Base-by-base conservation (phyloP, 2,888 invertebrate species). In the Craniophora ligustri region DNA sequence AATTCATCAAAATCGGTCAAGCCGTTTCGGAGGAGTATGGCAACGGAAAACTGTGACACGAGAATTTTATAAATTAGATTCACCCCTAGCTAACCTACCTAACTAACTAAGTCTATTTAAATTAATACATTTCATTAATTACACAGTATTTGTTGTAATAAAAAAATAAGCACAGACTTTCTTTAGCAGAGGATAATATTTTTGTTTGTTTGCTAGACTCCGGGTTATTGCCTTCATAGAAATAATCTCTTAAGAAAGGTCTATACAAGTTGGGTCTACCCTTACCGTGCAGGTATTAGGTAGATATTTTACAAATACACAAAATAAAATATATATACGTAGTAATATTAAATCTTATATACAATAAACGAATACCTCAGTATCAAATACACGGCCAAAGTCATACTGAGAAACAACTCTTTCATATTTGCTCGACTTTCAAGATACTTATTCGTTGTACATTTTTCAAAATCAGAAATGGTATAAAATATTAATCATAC, bases 401-500 rank as follows among this genome's bases (percentile, higher is more conserved):
- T 26, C 1, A 26, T n/a, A 26, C 32, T 0, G 8, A 32, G 15
- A 34, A 16, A 16, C 16, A 10, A 16, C n/a, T 30, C 14, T 31
- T 11, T 15, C 5, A 13, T 7, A 2, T 10, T 36, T 39, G 7
- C 19, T 7, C 13, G 8, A 39, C 15, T 41, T 26, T 31, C 11
- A 14, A 30, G 11, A 39, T 14, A n/a, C n/a, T n/a, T n/a, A 13
- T 50, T 21, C 30, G 5, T 16, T 32, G 59, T 28, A 23, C 46
- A 41, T 59, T 44, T 59, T 31, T 28, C 21, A 30, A 39, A 39
- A 42, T 58, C 46, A 28, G 16, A 35, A 38, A 34, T 4, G 14
- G 38, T 2, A 28, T 26, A 28, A 50, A 41, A 42, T 59, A 65
- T 59, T 47, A 63, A 63, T 51, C 51, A 51, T 42, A 23, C 39